Percentiles rank a stretch among this genome's conserved stretches.
phyloP scores from a whole-genome alignment of 1,140 invertebrate species.

The Cardiocondyla obscurior region DNA sequence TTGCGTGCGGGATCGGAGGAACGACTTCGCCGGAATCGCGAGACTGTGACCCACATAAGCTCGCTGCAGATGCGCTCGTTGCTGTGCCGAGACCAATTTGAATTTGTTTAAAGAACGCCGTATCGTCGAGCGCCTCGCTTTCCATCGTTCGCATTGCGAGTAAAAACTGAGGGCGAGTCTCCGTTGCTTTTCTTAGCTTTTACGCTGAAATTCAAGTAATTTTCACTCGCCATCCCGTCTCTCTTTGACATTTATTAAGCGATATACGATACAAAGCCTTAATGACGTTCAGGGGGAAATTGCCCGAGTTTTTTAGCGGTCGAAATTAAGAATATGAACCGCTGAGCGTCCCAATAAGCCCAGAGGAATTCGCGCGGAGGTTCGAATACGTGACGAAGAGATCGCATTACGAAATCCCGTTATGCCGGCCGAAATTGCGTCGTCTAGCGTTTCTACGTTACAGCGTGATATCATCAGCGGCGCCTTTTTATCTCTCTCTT shows the following conservation, averaged over 20 bases:
- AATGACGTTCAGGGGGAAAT: no score
- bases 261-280: no score
- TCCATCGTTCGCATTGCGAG: constrained; percentile 18
- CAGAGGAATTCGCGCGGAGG: background rate
- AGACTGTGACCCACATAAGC: constrained; percentile 66
- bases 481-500: constrained; percentile 39
- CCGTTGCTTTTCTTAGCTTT: no score
- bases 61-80: constrained; percentile 58
- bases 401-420: background rate
- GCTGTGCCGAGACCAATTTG: constrained; percentile 63
- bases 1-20: background rate
- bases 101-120: constrained; percentile 72
- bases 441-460: constrained; percentile 27
- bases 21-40: constrained; percentile 24
- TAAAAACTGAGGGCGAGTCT: constrained; percentile 10
- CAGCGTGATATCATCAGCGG: constrained; percentile 21
- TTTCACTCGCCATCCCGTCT: no score
- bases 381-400: constrained; percentile 6
- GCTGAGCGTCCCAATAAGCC: no score
- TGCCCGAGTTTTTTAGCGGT: no score
- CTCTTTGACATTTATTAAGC: no score
- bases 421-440: constrained; percentile 37
- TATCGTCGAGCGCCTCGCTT: constrained; percentile 64
- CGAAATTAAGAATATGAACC: no score
- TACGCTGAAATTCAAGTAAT: no score